Base-by-base conservation (phyloP, 2,113 vertebrate genomes). In the Colinus virginianus region DNA sequence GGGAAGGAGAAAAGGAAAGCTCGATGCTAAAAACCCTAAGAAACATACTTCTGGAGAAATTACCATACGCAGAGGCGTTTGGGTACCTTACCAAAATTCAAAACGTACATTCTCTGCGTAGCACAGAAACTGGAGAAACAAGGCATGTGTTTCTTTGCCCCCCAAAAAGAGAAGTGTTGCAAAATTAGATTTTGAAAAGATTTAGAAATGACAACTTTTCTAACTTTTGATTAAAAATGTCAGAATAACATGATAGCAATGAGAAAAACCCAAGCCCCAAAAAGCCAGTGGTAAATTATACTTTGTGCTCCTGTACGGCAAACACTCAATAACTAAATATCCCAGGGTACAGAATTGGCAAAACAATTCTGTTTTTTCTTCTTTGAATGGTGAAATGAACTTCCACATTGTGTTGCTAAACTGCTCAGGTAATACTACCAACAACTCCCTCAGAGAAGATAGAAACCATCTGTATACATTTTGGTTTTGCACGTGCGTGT, bases 231-330 rank as follows among this genome's bases (percentile, higher is more conserved):
- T 38, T 80, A 1, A 18, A 86, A 78, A 25, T 36, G 2, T 16
- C 26, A 66, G 53, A 68, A 20, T 25, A 48, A n/a, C 3, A 0
- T 11, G 28, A 17, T 0, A 64, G 32, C 34, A 28, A 1, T 25
- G n/a, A 43, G 25, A 38, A 38, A 89, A 89, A 61, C 85, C 32
- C 12, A 58, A 72, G 25, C 10, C 48, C 72, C 46, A 36, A 11
- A 72, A 63, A 56, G 85, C 4, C 25, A 28, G n/a, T 18, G 30
- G 14, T 28, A 51, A 36, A 45, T 72, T 30, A 40, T 46, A 74
- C 74, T 63, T 63, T 53, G 28, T 9, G 3, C 14, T 28, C 10
- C 17, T 78, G 6, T 3, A 17, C 8, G 14, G 1, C 34, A 25
- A 64, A 82, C 43, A 48, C 26, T 26, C 30, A 53, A 72, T 62